A percentile compares a stretch with the other conserved stretches of the same genome.
Evolutionary conservation across 1,140 invertebrate genomes (phyloP).

Genomic region (Tribolium madens): DNA sequence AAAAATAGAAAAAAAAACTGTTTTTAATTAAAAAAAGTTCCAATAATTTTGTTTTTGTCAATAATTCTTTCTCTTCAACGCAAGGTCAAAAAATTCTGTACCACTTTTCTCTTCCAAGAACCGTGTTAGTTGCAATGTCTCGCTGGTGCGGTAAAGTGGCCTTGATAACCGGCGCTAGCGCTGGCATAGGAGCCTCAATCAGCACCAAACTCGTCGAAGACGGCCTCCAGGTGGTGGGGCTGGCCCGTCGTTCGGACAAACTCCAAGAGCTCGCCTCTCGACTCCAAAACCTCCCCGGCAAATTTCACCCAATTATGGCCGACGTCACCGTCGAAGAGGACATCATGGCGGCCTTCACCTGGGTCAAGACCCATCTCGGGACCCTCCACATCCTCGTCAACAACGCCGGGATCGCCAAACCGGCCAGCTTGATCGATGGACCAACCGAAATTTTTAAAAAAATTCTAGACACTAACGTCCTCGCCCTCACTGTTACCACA

Average conservation of each 20-base stretch:
- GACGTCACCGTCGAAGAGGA: conserved; percentile 66
- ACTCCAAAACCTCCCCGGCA: conserved; percentile 61
- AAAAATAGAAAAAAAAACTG: no score
- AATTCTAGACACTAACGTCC: background rate
- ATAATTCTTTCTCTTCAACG: no score
- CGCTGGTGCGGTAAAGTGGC: conserved; percentile 11
- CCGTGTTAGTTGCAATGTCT: background rate
- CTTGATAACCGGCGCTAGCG: background rate
- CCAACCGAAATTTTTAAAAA: background rate
- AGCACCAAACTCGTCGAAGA: background rate
- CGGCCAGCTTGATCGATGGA: conserved; percentile 1
- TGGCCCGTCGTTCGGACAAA: conserved; percentile 27
- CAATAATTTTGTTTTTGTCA: no score
- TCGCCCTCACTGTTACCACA: background rate
- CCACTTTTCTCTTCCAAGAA: no score
- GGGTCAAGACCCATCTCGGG: conserved; percentile 71
- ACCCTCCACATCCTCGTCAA: conserved; percentile 76
- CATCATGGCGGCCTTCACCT: conserved; percentile 72
- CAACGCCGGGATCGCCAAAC: conserved; percentile 71
- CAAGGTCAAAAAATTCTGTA: no score
- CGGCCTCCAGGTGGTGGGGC: conserved; percentile 40
- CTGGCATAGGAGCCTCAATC: background rate
- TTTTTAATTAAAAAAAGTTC: no score
- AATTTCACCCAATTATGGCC: background rate
- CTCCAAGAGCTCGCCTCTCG: conserved; percentile 12